These are phyloP conservation scores for Ctenoplectra terminalis DNA, from an alignment of 1,140 invertebrate species.

Conservation along the genomic window DNA sequence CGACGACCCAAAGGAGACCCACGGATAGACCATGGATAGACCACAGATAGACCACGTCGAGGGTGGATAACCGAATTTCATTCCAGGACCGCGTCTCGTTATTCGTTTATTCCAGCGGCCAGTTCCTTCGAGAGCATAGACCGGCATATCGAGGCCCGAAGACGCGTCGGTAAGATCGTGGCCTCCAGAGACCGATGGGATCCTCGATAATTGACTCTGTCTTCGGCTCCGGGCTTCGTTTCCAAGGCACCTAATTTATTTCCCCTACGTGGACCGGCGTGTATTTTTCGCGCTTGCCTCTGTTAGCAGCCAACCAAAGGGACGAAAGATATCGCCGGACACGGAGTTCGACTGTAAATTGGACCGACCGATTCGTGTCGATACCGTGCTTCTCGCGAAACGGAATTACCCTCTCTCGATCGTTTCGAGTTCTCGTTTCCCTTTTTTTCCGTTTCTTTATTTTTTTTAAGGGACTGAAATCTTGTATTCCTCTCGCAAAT, in stretches of 20 bases:
- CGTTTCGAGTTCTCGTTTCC: neutral
- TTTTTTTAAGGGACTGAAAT: neutral
- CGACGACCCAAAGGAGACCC: neutral
- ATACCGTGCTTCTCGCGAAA: neutral
- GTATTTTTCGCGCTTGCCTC: constrained; percentile 59
- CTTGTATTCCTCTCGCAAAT: neutral
- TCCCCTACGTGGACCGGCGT: constrained; percentile 62
- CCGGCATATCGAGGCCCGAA: constrained; percentile 32
- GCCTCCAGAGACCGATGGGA: constrained; percentile 51
- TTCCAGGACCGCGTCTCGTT: neutral
- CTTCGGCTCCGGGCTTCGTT: constrained; percentile 59
- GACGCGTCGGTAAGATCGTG: constrained; percentile 22
- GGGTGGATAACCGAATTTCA: constrained; percentile 12
- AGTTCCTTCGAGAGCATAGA: constrained; percentile 13
- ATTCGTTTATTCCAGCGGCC: constrained; percentile 13
- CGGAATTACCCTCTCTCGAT: constrained; percentile 19
- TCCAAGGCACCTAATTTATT: constrained; percentile 65
- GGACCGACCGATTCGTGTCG: constrained; percentile 43
- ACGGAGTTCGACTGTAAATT: constrained; percentile 60
- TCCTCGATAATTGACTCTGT: constrained; percentile 70
- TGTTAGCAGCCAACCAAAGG: neutral
- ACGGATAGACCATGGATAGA: neutral
- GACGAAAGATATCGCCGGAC: constrained; percentile 52
- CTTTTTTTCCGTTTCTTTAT: too few species aligned
- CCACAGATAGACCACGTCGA: too few species aligned